Base-by-base conservation (phyloP, 2,113 vertebrate species). In the Neotoma lepida region DNA sequence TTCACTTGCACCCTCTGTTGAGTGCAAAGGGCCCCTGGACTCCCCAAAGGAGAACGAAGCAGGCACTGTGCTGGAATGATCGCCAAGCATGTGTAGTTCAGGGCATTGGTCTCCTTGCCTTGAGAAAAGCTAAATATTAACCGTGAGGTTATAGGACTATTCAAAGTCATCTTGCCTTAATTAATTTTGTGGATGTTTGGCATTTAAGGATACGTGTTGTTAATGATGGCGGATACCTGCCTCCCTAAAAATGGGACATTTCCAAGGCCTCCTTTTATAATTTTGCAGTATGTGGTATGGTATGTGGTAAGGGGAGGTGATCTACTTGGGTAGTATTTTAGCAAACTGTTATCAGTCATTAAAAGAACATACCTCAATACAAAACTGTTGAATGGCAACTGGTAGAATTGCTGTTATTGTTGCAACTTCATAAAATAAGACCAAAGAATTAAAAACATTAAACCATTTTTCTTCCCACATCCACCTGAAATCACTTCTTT, bases 51-150 rank as follows among this genome's bases (percentile, higher is more conserved):
- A 86, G 93, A 96, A 96, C 46, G 94, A 94, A 95, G 73, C 89
- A 80, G 90, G 58, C 94, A 70, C 91, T 6, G 17, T 89, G 78
- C 64, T 94, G 89, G 89, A 96, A 96, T 89, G 86, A 82, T 94
- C 68, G 0, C 88, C 88, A 96, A 85, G 51, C 86, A 90, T 92
- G 71, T 96, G n/a, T 44, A 86, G 41, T 94, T 93, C 66, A 94
- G 84, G 39, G 61, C 95, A 92, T 46, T 90, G 88, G 95, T 92
- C 92, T 94, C 61, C 86, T 85, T 94, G 96, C 70, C 94, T 96
- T 95, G 80, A 61, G 58, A 90, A 94, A 97, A 96, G 93, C 87
- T 94, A 96, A 97, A 94, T 96, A 96, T 96, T 97, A 96, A 96
- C 85, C 46, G 94, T 84, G 87, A 95, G 78, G 91, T 95, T 95